phyloP scores from a whole-genome alignment of 1,140 invertebrate species.

The Brachionus calyciflorus region DNA sequence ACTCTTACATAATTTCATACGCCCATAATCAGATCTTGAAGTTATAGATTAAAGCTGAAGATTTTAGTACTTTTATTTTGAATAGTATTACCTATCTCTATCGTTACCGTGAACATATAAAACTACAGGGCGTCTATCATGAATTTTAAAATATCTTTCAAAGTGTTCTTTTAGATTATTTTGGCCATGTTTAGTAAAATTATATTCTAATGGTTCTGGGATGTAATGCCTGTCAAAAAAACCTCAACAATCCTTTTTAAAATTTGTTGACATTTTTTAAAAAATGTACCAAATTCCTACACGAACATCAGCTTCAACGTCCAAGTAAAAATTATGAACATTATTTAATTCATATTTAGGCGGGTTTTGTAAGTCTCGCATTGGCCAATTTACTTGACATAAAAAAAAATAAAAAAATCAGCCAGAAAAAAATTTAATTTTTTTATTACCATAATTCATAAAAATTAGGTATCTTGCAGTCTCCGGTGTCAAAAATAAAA shows the following conservation, averaged over 20 bases:
- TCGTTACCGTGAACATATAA: conserved; percentile 44
- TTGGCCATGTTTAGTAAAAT: neutral
- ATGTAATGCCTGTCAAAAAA: conserved; percentile 46
- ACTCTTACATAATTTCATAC: conserved; percentile 6
- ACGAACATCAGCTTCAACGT: conserved; percentile 17
- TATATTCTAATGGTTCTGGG: conserved; percentile 9
- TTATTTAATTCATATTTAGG: neutral
- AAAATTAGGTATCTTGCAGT: conserved; percentile 29
- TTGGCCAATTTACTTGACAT: conserved; percentile 29
- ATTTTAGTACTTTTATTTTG: neutral
- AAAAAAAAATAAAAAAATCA: neutral
- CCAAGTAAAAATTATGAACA: conserved; percentile 35
- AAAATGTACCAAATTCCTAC: conserved; percentile 21
- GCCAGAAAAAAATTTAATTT: neutral
- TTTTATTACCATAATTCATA: conserved; percentile 29
- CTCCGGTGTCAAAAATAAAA: conserved; percentile 22
- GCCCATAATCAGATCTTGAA: neutral
- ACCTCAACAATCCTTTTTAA: too few relatives aligned
- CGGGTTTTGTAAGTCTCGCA: conserved; percentile 1
- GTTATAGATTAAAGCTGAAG: neutral
- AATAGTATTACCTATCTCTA: conserved; percentile 11
- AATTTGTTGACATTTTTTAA: too few relatives aligned
- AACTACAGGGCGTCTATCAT: conserved; percentile 1
- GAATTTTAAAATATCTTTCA: conserved; percentile 17
- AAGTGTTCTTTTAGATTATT: conserved; percentile 33